phyloP scores from a whole-genome alignment of 2,888 invertebrate species.

The Hypomecis punctinalis region DNA sequence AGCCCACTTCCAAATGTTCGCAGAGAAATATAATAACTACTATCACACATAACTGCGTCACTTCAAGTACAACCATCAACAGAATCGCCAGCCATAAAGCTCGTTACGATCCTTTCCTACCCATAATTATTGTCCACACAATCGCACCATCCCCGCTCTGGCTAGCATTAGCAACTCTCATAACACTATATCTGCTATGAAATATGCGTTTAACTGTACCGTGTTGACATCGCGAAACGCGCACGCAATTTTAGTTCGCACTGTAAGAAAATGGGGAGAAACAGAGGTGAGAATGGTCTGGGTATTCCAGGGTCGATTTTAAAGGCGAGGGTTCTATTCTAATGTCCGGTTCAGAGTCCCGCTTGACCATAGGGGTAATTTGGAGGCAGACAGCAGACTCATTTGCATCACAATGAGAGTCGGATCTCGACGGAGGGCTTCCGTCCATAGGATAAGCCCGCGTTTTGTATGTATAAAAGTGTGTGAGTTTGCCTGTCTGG shows the following conservation, averaged over 20 bases:
- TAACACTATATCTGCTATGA: constrained; percentile 79
- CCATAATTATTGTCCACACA: constrained; percentile 79
- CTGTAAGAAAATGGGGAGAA: constrained; percentile 26
- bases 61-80: constrained; percentile 61
- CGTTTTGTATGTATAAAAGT: constrained; percentile 72
- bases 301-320: constrained; percentile 65
- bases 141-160: constrained; percentile 72
- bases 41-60: constrained; percentile 41
- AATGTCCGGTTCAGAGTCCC: constrained; percentile 78
- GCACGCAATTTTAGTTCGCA: constrained; percentile 57
- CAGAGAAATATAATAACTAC: constrained; percentile 31
- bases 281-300: constrained; percentile 62
- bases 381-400: constrained; percentile 82
- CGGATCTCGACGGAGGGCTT: constrained; percentile 72
- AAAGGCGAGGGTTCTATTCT: constrained; percentile 80
- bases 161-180: constrained; percentile 78
- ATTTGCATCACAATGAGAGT: constrained; percentile 83
- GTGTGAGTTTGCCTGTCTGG: constrained; percentile 62
- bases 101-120: constrained; percentile 67
- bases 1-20: constrained; percentile 18
- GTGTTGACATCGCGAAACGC: constrained; percentile 41
- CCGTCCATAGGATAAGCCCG: constrained; percentile 75
- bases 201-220: constrained; percentile 69
- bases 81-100: constrained; percentile 72
- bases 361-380: constrained; percentile 83